Percentiles rank a stretch among this genome's conserved stretches.
Evolutionary conservation across 2,797 vertebrate species (phyloP).

Genomic region (Euphonia xanthogaster): DNA sequence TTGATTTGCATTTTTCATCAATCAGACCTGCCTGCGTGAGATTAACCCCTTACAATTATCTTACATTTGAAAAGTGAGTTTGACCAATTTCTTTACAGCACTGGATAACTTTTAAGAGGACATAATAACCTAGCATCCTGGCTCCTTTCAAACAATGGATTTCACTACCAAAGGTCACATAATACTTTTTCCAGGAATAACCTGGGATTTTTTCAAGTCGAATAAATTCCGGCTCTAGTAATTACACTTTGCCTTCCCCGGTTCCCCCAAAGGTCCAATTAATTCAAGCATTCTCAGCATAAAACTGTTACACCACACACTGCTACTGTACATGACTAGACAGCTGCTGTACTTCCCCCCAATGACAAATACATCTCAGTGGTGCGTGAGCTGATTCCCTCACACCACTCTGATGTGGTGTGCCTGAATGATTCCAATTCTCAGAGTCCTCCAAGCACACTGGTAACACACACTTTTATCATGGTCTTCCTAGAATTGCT

Average conservation of each 20-base stretch:
- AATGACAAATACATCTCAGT: background rate
- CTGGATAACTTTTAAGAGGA: background rate
- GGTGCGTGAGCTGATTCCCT: background rate
- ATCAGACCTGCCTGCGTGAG: background rate
- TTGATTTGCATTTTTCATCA: background rate
- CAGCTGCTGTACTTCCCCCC: background rate
- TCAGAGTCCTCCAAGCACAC: background rate
- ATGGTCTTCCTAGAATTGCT: background rate
- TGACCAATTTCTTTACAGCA: background rate
- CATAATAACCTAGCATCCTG: background rate
- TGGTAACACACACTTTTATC: background rate
- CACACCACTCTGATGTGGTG: background rate
- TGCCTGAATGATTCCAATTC: background rate
- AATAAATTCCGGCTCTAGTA: conserved; percentile 10
- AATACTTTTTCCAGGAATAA: conserved; percentile 1
- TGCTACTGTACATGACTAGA: background rate
- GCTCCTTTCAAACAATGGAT: background rate
- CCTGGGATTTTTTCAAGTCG: background rate
- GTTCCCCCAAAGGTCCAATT: conserved; percentile 11
- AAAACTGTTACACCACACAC: background rate
- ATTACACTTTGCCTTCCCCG: background rate
- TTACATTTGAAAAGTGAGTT: background rate
- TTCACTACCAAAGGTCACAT: background rate
- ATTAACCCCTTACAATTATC: background rate
- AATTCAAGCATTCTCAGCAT: conserved; percentile 1